These are phyloP conservation scores for Poecile atricapillus DNA, from an alignment of 2,113 vertebrate genomes.

Conservation along the genomic window DNA sequence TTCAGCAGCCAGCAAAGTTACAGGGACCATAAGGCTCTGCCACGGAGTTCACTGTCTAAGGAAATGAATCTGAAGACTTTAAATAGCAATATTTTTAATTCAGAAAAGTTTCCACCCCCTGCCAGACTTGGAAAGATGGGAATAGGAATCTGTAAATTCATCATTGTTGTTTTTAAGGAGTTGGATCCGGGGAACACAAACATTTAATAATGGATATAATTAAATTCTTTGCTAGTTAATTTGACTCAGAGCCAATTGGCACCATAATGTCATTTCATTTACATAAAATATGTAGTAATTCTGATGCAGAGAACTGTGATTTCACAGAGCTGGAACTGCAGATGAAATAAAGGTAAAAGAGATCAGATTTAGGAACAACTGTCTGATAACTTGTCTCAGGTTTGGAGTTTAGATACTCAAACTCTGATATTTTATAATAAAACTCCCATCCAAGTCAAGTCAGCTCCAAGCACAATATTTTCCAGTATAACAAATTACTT, in stretches of 20 bases:
- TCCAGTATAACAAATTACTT: background rate
- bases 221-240: conserved; percentile 48
- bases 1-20: conserved; percentile 28
- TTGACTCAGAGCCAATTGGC: conserved; percentile 58
- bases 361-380: background rate
- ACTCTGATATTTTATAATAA: background rate
- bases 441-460: background rate
- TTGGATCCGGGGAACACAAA: conserved; percentile 30
- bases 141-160: conserved; percentile 48
- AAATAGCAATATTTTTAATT: conserved; percentile 53
- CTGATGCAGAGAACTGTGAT: background rate
- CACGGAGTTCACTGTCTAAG: conserved; percentile 7
- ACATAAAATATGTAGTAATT: conserved; percentile 29
- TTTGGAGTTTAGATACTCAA: background rate
- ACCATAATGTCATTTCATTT: conserved; percentile 38
- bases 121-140: conserved; percentile 51
- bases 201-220: conserved; percentile 66
- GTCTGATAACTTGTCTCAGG: background rate
- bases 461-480: background rate
- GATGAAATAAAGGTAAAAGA: conserved; percentile 22
- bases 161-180: conserved; percentile 51
- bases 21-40: conserved; percentile 12
- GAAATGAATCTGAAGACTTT: conserved; percentile 44
- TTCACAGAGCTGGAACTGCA: conserved; percentile 14
- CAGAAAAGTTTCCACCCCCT: conserved; percentile 42